A percentile compares a stretch with the other conserved stretches of the same genome.
Conservation (phyloP, 2,888 invertebrate species). For the Himalopsyche japonica region DNA sequence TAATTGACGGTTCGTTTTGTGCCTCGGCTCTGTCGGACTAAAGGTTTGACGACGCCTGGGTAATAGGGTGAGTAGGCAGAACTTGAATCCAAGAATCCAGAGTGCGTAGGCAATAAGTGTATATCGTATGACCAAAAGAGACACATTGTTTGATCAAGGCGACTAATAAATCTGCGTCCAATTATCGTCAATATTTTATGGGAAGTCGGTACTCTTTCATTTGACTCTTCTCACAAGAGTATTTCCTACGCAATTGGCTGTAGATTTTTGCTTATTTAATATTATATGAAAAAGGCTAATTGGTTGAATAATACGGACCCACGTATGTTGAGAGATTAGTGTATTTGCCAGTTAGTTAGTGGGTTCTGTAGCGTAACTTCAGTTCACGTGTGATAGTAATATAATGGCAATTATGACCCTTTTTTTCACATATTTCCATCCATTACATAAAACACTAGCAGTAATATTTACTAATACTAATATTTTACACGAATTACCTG, state of each 20-base stretch:
- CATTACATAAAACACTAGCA: too few relatives aligned
- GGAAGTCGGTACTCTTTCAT: background rate
- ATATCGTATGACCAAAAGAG: background rate
- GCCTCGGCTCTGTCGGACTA: too few relatives aligned
- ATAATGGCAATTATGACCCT: too few relatives aligned
- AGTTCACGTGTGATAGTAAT: too few relatives aligned
- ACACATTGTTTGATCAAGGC: background rate
- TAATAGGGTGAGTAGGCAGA: background rate
- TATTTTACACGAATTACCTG: too few relatives aligned
- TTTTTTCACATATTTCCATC: too few relatives aligned
- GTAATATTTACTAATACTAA: too few relatives aligned
- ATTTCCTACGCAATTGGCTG: background rate
- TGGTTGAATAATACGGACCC: background rate
- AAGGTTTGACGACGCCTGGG: too few relatives aligned
- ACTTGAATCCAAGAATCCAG: background rate
- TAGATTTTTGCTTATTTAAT: background rate
- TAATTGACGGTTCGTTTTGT: too few relatives aligned
- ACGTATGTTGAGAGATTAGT: too few relatives aligned
- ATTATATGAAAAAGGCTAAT: background rate
- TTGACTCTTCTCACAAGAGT: background rate
- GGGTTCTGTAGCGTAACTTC: too few relatives aligned
- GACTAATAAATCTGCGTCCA: background rate
- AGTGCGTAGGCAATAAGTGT: background rate
- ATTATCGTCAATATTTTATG: background rate
- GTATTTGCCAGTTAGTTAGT: too few relatives aligned